A percentile compares a stretch with the other conserved stretches of the same genome.
phyloP scores from a whole-genome alignment of 2,797 vertebrate genomes.

The Takifugu ocellatus region DNA sequence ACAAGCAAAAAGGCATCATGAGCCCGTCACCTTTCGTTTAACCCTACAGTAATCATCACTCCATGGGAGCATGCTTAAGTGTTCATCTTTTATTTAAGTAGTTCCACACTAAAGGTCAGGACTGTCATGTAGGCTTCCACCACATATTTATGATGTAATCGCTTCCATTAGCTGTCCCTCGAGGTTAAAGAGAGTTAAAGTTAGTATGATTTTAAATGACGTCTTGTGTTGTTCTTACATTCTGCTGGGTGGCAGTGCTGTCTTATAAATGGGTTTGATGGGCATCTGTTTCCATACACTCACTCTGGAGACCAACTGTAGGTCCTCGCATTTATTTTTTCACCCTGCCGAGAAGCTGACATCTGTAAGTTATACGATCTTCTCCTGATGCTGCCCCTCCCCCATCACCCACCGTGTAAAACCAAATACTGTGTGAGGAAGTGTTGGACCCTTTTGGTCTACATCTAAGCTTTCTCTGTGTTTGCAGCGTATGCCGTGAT shows the following conservation, averaged over 20 bases:
- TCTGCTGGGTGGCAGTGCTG: constrained; percentile 61
- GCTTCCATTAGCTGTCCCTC: constrained; percentile 42
- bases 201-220: constrained; percentile 61
- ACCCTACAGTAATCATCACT: constrained; percentile 22
- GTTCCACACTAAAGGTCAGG: constrained; percentile 44
- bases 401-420: constrained; percentile 27
- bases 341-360: constrained; percentile 53
- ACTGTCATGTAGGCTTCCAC: constrained; percentile 48
- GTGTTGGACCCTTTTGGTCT: constrained; percentile 21
- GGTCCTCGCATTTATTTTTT: constrained; percentile 45
- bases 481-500: constrained; percentile 84
- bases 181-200: constrained; percentile 44
- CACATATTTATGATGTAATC: constrained; percentile 55
- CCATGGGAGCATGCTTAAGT: constrained; percentile 17
- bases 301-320: constrained; percentile 44
- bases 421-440: constrained; percentile 40
- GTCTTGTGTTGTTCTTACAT: constrained; percentile 60
- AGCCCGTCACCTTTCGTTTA: constrained; percentile 6
- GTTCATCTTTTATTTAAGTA: constrained; percentile 39
- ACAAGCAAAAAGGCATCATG: constrained; percentile 13
- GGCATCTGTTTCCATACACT: constrained; percentile 57
- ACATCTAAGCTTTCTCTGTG: constrained; percentile 33
- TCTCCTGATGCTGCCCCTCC: constrained; percentile 25
- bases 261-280: constrained; percentile 59
- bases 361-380: constrained; percentile 68